Base-by-base conservation (phyloP, 2,797 vertebrate genomes). In the Molossus molossus region DNA sequence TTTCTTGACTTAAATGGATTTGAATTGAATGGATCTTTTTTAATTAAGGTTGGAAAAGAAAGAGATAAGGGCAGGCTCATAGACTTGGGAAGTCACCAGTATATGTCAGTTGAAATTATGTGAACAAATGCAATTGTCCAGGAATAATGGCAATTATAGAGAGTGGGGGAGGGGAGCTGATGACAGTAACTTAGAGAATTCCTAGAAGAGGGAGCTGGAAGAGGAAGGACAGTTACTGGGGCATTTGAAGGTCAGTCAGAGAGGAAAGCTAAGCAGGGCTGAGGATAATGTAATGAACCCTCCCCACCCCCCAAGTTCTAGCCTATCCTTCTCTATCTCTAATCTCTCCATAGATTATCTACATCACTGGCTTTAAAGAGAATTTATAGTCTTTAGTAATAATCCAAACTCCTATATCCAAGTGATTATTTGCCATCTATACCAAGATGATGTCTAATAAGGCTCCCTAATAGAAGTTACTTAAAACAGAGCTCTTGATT, bases 21-120 rank as follows among this genome's bases (percentile, higher is more conserved):
- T 87, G 57, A 93, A 75, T 25, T 15, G 48, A 90, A 76, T 72
- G 23, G 6, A 81, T 94, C 6, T 81, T 48, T 80, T 65, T 92
- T 83, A 37, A 94, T 90, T 90, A 69, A 77, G 33, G 7, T 50
- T 87, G 64, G 14, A 4, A 80, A 45, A 86, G 6, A 77, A 65
- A 79, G 45, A 90, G 29, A 69, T 12, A 53, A 89, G 60, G 23
- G 40, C 11, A 84, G 77, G 23, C 7, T 76, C 27, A 27, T 1
- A 57, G 91, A 69, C 8, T 33, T 76, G 45, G 18, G 33, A 84
- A 80, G 60, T 58, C 72, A 92, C 53, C 12, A n/a, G 77, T 20
- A 80, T 5, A 27, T 57, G 55, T 77, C 65, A 85, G 40, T 20
- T 85, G 57, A 90, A 84, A 50, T 75, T 60, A 12, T 27, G 11